A percentile compares a stretch with the other conserved stretches of the same genome.
Evolutionary conservation across 2,113 vertebrate species (phyloP).

Genomic region (Chionodraco myersi): DNA sequence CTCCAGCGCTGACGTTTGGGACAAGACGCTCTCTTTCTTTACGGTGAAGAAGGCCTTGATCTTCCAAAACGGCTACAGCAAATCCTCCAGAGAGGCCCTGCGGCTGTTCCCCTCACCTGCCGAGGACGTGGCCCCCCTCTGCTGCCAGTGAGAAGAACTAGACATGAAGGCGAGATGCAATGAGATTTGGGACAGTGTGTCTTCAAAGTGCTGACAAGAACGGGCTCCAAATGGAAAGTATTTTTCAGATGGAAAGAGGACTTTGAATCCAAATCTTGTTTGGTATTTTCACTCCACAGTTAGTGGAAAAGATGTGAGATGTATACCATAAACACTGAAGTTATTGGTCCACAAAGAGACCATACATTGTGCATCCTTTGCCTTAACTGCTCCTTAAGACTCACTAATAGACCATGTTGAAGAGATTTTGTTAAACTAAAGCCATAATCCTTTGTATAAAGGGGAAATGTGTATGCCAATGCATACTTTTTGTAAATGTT

Average conservation of each 20-base stretch:
- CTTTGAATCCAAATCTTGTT: neutral
- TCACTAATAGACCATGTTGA: constrained; percentile 34
- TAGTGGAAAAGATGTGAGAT: constrained; percentile 11
- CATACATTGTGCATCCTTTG: constrained; percentile 51
- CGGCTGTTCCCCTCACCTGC: constrained; percentile 74
- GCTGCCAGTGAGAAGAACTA: constrained; percentile 54
- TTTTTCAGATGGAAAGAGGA: constrained; percentile 1
- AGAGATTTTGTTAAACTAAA: constrained; percentile 45
- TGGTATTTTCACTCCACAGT: neutral
- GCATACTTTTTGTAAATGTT: constrained; percentile 61
- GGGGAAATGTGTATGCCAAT: constrained; percentile 72
- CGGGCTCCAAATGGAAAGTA: neutral
- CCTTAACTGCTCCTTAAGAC: constrained; percentile 42
- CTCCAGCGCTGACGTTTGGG: constrained; percentile 78
- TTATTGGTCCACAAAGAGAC: constrained; percentile 32
- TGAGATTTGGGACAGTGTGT: neutral
- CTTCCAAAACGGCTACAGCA: constrained; percentile 78
- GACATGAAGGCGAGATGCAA: neutral
- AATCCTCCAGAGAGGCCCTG: constrained; percentile 79
- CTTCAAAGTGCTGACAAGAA: neutral
- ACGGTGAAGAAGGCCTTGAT: constrained; percentile 76
- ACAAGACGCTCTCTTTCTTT: constrained; percentile 80
- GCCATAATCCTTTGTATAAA: constrained; percentile 78
- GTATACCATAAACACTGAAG: constrained; percentile 27
- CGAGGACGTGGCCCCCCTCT: constrained; percentile 75